Base-by-base conservation (phyloP, 2,888 invertebrate genomes). In the Pollenia griseotomentosa region DNA sequence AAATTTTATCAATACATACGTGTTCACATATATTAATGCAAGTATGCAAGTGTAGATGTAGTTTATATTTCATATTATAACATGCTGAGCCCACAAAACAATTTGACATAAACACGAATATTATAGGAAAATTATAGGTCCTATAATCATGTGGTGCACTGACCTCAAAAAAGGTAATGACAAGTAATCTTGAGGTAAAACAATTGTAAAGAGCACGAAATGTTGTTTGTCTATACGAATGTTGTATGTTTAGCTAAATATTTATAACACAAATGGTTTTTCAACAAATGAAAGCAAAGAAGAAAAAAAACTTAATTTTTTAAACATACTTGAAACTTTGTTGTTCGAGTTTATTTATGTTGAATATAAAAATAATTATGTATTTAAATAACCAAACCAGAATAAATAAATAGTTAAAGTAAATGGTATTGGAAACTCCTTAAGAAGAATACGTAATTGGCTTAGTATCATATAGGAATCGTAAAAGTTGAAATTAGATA, bases 101-200 rank as follows among this genome's bases (percentile, higher is more conserved):
- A 87, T 87, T 87, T 87, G 87, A 87, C 84, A 84, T 87, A 87
- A 87, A 87, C 87, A 87, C 87, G 87, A 87, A 87, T 84, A 87
- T 87, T 87, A 87, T 87, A 87, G 87, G 84, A 84, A 87, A 87
- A 87, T 87, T 87, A 87, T 84, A 87, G 87, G 84, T 82, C 84
- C 87, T 74, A 82, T 87, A 87, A 87, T 87, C 87, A 87, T 87
- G 87, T 82, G 87, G 87, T 87, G 87, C 87, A 87, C 84, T 87
- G 87, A 87, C 87, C 87, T 87, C 87, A 87, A 87, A 87, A 87
- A 87, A 87, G 87, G 87, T 87, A 87, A 87, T 87, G 87, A 87
- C 87, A 87, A 87, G 84, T 87, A 87, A 87, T 87, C 87, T 87
- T 87, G 87, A 87, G 87, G 87, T 87, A 70, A 78, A 78, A 53